Evolutionary conservation across 1,140 invertebrate species (phyloP).

Genomic region (Galendromus occidentalis): DNA sequence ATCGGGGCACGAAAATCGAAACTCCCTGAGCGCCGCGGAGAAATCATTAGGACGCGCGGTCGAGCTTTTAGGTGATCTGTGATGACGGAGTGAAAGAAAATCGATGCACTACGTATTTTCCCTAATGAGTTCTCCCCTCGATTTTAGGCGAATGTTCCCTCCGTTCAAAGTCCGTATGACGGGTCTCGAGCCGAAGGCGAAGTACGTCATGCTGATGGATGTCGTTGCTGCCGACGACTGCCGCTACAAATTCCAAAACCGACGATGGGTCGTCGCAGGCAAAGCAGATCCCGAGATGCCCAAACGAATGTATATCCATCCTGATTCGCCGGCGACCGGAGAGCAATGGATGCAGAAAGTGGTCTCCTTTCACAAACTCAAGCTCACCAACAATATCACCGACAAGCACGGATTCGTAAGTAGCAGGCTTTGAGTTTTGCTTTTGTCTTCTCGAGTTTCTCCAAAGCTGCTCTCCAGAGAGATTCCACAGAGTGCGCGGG

Average conservation of each 20-base stretch:
- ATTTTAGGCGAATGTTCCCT: slow-evolving; percentile 84
- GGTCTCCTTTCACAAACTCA: slow-evolving; percentile 95
- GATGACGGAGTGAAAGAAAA: too few species aligned
- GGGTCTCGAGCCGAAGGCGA: slow-evolving; percentile 84
- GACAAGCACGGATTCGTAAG: slow-evolving; percentile 99
- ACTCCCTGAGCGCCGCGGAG: too few species aligned
- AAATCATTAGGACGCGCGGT: too few species aligned
- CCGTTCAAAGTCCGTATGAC: slow-evolving; percentile 91
- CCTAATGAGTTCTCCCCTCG: slow-evolving; percentile 25
- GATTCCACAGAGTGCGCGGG: too few species aligned
- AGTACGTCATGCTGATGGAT: slow-evolving; percentile 82
- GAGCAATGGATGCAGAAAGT: slow-evolving; percentile 99
- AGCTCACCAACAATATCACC: slow-evolving; percentile 97
- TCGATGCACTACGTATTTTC: too few species aligned
- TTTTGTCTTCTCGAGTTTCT: too few species aligned
- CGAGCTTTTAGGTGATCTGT: too few species aligned
- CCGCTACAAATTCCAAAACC: slow-evolving; percentile 30
- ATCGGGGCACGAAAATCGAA: too few species aligned
- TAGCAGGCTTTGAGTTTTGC: slow-evolving; percentile 32
- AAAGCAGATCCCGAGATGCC: slow-evolving; percentile 94
- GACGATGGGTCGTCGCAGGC: slow-evolving; percentile 51
- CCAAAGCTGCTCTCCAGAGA: too few species aligned
- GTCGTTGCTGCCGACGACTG: slow-evolving; percentile 31
- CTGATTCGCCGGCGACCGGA: slow-evolving; percentile 90
- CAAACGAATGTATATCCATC: slow-evolving; percentile 98